Conservation (phyloP, 64 coral and sea anemone species). For the Catalaphyllia jardinei region DNA sequence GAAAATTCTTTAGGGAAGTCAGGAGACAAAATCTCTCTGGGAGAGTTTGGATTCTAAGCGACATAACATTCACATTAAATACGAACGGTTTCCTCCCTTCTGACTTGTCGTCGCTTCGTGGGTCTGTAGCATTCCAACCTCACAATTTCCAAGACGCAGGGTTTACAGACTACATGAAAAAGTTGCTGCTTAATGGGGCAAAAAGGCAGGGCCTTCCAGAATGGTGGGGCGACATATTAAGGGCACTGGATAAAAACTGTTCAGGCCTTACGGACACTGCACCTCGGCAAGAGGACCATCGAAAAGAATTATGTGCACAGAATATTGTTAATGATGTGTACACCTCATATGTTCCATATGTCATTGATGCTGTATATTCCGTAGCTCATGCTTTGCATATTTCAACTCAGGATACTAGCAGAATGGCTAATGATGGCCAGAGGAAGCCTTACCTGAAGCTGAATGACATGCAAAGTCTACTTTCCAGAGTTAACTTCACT, state of each 20-base stretch:
- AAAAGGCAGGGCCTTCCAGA: not conserved
- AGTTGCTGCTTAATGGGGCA: not conserved
- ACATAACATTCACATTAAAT: not conserved
- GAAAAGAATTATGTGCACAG: not conserved
- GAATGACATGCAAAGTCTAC: constrained; percentile 34
- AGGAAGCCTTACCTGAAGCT: not conserved
- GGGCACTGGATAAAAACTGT: constrained; percentile 48
- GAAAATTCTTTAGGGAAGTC: not conserved
- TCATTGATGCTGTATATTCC: constrained; percentile 71
- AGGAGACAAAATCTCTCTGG: not conserved
- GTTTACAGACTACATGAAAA: not conserved
- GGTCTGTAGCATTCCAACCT: not conserved
- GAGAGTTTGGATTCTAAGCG: constrained; percentile 19
- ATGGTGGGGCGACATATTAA: constrained; percentile 67
- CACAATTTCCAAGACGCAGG: not conserved
- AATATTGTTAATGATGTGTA: constrained; percentile 32
- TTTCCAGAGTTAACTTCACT: constrained; percentile 1
- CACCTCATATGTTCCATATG: constrained; percentile 42
- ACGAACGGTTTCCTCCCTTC: not conserved
- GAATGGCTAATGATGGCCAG: constrained; percentile 5
- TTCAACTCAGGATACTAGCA: not conserved
- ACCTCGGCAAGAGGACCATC: not conserved
- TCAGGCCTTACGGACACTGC: not conserved
- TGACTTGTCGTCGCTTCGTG: not conserved
- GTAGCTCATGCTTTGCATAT: constrained; percentile 50